phyloP scores from a whole-genome alignment of 2,113 vertebrate species.

The Corynorhinus townsendii region DNA sequence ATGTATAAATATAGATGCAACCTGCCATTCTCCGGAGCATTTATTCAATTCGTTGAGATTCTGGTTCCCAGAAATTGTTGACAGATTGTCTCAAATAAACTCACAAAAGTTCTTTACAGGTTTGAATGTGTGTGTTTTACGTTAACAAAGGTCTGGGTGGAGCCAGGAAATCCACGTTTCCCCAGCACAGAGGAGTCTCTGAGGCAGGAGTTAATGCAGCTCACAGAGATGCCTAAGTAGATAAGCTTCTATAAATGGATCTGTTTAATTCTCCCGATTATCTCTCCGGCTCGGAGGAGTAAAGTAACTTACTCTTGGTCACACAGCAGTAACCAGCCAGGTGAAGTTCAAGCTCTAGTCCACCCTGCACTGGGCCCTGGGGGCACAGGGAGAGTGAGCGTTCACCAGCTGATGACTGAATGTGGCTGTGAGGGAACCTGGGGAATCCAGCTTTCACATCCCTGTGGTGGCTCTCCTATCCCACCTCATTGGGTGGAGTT shows the following conservation, averaged over 20 bases:
- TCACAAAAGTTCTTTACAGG: too few relatives aligned
- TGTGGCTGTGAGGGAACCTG: neutral
- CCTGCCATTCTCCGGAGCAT: too few relatives aligned
- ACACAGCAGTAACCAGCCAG: neutral
- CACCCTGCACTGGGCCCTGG: fast-evolving
- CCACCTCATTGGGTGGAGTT: neutral
- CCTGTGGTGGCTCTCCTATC: neutral
- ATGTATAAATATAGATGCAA: too few relatives aligned
- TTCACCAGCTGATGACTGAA: too few relatives aligned
- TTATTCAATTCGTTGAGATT: too few relatives aligned
- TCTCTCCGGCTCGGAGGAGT: neutral
- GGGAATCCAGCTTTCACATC: neutral
- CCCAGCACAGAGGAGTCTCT: neutral
- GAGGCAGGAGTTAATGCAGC: neutral
- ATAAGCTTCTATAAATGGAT: neutral
- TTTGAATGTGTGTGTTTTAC: too few relatives aligned
- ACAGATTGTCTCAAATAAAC: too few relatives aligned
- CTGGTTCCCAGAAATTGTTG: too few relatives aligned
- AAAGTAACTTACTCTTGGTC: neutral
- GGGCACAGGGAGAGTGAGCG: neutral
- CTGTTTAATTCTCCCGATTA: neutral
- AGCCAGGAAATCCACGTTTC: neutral
- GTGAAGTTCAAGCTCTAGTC: neutral
- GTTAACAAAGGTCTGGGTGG: neutral
- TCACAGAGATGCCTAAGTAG: neutral